Percentiles rank a stretch among this genome's conserved stretches.
Evolutionary conservation across 2,888 invertebrate species (phyloP).

Genomic region (Habroteleia sp.): DNA sequence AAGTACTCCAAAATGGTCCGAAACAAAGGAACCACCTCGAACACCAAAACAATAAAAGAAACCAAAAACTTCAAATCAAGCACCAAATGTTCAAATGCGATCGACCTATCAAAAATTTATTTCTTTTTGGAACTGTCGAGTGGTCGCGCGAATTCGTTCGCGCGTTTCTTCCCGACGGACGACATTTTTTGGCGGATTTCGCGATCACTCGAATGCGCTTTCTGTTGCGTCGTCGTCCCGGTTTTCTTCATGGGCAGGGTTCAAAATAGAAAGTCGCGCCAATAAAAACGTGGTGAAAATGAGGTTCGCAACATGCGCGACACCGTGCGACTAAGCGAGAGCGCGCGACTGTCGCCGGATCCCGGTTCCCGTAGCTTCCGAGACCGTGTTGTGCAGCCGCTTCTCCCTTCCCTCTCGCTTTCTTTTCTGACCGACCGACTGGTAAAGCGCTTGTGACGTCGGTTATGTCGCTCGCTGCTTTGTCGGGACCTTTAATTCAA

Average conservation of each 20-base stretch:
- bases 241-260: conserved; percentile 65
- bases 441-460: conserved; percentile 71
- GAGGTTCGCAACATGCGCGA: conserved; percentile 74
- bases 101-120: too few relatives aligned
- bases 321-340: conserved; percentile 68
- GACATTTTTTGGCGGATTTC: too few relatives aligned
- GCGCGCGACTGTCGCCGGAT: conserved; percentile 73
- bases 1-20: background rate
- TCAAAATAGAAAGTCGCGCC: conserved; percentile 76
- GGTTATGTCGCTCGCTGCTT: conserved; percentile 32
- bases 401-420: conserved; percentile 85
- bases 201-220: too few relatives aligned
- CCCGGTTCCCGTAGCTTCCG: conserved; percentile 50
- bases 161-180: too few relatives aligned
- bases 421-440: conserved; percentile 79
- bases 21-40: background rate
- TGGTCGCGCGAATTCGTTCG: background rate
- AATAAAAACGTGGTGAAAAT: conserved; percentile 17
- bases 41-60: too few relatives aligned
- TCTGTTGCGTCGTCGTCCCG: too few relatives aligned
- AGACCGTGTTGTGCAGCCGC: conserved; percentile 73
- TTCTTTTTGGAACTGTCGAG: background rate
- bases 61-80: too few relatives aligned
- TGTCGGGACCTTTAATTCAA: too few relatives aligned
- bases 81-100: too few relatives aligned